Evolutionary conservation across 2,888 invertebrate genomes (phyloP), one percentile per base, ranked within the genome.

Genomic region (Patella depressa): DNA sequence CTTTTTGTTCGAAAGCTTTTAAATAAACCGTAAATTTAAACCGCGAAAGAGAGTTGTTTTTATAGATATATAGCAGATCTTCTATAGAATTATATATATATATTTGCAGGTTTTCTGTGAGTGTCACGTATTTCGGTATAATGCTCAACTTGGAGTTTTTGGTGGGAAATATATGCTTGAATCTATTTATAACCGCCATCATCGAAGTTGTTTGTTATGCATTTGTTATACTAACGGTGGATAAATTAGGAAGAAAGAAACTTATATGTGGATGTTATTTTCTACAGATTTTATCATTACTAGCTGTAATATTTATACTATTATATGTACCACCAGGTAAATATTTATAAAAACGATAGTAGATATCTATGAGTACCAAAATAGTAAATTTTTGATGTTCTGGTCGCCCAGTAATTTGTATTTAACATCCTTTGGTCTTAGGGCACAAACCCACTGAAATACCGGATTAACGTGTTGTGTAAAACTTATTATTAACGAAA

Each of bases 111-210:
- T 65, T 65, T 65, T 19, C 65, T 24, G 65, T 24, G 14, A 65
- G 65, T 24, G 24, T 65, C 24, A 65, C 65, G 19, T 65, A 65
- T 14, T 65, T 65, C 65, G 65, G 65, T 24, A 65, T 65, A 65
- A 65, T 65, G 19, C 14, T 65, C 14, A 65, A 65, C 65, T 65
- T 65, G 24, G 65, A 65, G 14, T 65, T 65, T 24, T 65, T 65
- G 65, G 24, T 65, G 19, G 65, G 65, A 24, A 65, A 65, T 65
- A 65, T 65, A 11, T 65, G 24, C 24, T 14, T 65, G 19, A 65
- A 65, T 65, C 65, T 65, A 3, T 65, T 11, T 14, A 14, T 65
- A 24, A 24, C 65, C 12, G 19, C 65, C 19, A 24, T 65, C 24
- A 19, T 65, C 12, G 65, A 65, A 65, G 24, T 65, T 4, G 24